Conservation (phyloP, 2,888 invertebrate genomes). For the Amiota minor region DNA sequence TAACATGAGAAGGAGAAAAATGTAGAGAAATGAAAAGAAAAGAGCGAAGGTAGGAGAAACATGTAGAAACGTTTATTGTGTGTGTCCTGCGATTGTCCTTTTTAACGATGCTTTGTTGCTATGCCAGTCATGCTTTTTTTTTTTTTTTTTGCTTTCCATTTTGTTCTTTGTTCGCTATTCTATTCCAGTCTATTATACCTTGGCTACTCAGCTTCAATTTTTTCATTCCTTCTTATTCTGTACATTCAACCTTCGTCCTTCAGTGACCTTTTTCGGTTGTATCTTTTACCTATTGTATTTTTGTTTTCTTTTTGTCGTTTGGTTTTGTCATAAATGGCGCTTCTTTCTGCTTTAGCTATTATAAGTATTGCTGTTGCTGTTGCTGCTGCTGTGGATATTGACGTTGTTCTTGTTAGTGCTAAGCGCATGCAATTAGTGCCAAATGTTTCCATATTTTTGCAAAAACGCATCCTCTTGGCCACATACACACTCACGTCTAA, state of each 20-base stretch:
- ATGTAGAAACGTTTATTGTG: background rate
- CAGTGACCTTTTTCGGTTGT: background rate
- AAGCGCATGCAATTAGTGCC: slow-evolving; percentile 71
- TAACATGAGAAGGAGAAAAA: background rate
- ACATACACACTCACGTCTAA: slow-evolving; percentile 39
- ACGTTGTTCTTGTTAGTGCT: slow-evolving; percentile 33
- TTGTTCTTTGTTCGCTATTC: background rate
- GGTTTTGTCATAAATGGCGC: background rate
- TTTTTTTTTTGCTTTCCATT: background rate
- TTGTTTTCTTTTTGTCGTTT: background rate
- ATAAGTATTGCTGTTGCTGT: slow-evolving; percentile 34
- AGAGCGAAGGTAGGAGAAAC: background rate
- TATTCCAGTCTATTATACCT: too few relatives aligned
- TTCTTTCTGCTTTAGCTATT: slow-evolving; percentile 14
- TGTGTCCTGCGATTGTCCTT: slow-evolving; percentile 3
- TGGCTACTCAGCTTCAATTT: too few relatives aligned
- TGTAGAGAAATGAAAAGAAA: background rate
- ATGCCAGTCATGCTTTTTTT: background rate
- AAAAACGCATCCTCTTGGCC: slow-evolving; percentile 50
- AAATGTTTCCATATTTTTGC: slow-evolving; percentile 71
- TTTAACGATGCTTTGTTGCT: background rate
- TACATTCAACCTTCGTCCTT: background rate
- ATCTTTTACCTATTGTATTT: background rate
- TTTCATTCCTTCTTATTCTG: background rate
- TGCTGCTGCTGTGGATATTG: slow-evolving; percentile 42